A percentile compares a stretch with the other conserved stretches of the same genome.
These are phyloP conservation scores for Poecile atricapillus DNA, from an alignment of 2,113 vertebrate genomes.

Conservation along the genomic window DNA sequence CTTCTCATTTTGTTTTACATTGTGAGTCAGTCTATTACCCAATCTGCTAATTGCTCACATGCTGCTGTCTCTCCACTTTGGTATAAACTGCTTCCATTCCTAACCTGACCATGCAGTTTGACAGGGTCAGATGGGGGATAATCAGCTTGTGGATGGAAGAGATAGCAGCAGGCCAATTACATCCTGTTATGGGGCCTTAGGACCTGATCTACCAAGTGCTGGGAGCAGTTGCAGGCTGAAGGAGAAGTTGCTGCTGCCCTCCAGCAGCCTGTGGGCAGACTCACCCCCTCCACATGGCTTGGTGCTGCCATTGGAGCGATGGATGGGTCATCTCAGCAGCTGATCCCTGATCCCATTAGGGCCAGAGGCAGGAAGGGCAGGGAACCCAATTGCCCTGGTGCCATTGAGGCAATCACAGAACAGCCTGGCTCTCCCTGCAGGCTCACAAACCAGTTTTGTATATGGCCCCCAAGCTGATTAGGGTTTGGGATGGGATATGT, in stretches of 20 bases:
- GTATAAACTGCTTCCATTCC: background rate
- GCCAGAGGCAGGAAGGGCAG: background rate
- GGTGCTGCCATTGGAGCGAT: background rate
- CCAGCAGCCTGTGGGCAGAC: background rate
- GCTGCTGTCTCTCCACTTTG: background rate
- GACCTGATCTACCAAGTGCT: background rate
- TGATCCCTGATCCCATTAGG: background rate
- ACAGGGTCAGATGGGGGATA: background rate
- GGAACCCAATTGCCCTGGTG: background rate
- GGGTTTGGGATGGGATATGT: background rate
- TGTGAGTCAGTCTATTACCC: background rate
- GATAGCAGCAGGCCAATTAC: background rate
- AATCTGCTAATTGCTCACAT: background rate
- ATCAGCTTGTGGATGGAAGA: background rate
- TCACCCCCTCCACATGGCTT: background rate
- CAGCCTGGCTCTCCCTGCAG: background rate
- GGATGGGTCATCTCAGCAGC: background rate
- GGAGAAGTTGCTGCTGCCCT: background rate
- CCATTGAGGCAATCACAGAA: background rate
- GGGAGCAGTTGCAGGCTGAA: background rate
- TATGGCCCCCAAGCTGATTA: rapidly evolving
- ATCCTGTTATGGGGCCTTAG: background rate
- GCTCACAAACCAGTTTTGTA: background rate
- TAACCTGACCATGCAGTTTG: background rate
- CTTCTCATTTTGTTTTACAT: background rate